Conservation (phyloP, 2,113 vertebrate genomes). For the Hyla sarda region DNA sequence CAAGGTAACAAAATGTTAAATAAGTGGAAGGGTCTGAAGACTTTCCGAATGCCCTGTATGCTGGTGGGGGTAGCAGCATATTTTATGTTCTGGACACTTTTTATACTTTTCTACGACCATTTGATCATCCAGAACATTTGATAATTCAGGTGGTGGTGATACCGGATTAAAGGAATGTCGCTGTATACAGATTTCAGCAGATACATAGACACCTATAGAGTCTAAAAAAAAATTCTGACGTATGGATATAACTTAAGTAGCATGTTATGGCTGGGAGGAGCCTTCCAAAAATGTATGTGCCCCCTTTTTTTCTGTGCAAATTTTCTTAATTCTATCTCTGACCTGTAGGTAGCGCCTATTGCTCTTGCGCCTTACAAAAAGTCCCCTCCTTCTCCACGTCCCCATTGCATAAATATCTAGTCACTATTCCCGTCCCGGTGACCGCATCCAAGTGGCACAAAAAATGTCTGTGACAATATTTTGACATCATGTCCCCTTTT, state of each 20-base stretch:
- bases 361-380: background rate
- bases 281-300: background rate
- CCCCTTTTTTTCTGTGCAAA: background rate
- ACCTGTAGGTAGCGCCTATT: background rate
- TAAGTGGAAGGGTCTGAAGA: too few relatives aligned
- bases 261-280: background rate
- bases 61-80: slow-evolving; percentile 1
- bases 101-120: background rate
- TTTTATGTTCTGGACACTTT: background rate
- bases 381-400: background rate
- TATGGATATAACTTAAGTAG: background rate
- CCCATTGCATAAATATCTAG: slow-evolving; percentile 32
- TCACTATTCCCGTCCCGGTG: background rate
- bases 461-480: background rate
- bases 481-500: background rate
- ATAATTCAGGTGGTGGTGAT: background rate
- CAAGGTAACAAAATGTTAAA: too few relatives aligned
- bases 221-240: slow-evolving; percentile 18
- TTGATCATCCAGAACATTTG: background rate
- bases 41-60: too few relatives aligned
- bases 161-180: background rate
- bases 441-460: background rate
- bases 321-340: background rate
- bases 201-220: background rate
- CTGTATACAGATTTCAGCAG: background rate